Conservation (phyloP, 2,797 vertebrate genomes). For the Takifugu rubripes region DNA sequence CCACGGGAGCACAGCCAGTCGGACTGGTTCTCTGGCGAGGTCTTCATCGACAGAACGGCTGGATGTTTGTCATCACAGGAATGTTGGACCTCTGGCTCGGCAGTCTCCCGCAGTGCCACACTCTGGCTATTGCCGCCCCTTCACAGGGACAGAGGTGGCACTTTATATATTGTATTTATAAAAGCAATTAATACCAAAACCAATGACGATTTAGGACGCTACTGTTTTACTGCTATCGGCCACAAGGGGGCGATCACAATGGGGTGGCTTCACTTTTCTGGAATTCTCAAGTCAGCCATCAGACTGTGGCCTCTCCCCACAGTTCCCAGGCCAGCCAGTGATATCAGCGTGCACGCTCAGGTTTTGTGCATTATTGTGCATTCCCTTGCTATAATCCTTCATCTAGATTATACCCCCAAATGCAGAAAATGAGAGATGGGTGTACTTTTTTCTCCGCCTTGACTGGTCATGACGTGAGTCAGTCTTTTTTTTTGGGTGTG, state of each 20-base stretch:
- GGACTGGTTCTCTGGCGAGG: slow-evolving; percentile 3
- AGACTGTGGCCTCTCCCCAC: no score
- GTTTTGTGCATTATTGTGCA: background rate
- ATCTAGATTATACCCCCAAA: background rate
- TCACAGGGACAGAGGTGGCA: background rate
- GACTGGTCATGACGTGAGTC: background rate
- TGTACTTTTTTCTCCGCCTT: background rate
- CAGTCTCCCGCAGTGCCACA: background rate
- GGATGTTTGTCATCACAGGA: slow-evolving; percentile 1
- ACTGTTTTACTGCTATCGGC: no score
- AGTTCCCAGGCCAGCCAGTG: background rate
- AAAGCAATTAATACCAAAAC: no score
- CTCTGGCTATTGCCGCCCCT: slow-evolving; percentile 1
- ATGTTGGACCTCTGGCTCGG: slow-evolving; percentile 1
- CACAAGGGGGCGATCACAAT: no score
- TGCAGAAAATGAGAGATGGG: background rate
- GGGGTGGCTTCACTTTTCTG: no score
- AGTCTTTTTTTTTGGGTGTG: background rate
- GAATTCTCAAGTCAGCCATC: no score
- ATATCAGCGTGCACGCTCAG: background rate
- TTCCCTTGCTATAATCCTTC: background rate
- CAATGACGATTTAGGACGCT: no score
- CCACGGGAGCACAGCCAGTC: slow-evolving; percentile 4
- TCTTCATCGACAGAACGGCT: slow-evolving; percentile 3
- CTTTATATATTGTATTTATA: no score